Base-by-base conservation (phyloP, 2,797 vertebrate species). In the Crenichthys baileyi region DNA sequence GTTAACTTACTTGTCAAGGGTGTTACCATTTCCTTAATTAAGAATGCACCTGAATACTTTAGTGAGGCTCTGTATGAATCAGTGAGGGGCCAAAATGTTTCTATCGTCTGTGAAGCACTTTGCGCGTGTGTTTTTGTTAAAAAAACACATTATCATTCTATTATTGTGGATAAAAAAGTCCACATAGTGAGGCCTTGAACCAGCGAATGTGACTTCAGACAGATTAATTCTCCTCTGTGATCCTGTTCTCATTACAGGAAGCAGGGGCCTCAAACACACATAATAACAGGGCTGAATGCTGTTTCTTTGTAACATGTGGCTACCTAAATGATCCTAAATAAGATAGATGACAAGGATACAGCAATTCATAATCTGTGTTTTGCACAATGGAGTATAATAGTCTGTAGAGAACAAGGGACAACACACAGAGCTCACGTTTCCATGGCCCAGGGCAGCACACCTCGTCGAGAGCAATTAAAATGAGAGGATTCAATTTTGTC, bases 401-500 rank as follows among this genome's bases (percentile, higher is more conserved):
- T 93, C 82, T 86, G 88, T 72, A n/a, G 90, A 92, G 91, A 91
- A 89, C 80, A 83, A 86, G 89, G 91, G 93, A 92, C 87, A 83
- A 87, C 88, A 92, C 85, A 91, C 89, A 90, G 90, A 90, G 91
- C 85, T 80, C 84, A 88, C 79, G 91, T 90, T 89, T 87, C 87
- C 90, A 87, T 92, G 75, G 94, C 95, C 95, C 79, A 84, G 83
- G 94, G 95, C 95, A 84, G 90, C 91, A 87, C 93, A 94, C 95
- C 94, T 96, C 91, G 93, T 94, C 80, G 93, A 91, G 93, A 89
- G 93, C 95, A 96, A 96, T 96, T 96, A 96, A 96, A 96, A 95
- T 93, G 92, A 95, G 94, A 95, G 94, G 95, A 96, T 95, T 96
- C 95, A 95, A 95, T 96, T 96, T 96, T 92, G 92, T 89, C 91